Evolutionary conservation across 2,888 invertebrate species (phyloP).

Genomic region (Dryobotodes eremita): DNA sequence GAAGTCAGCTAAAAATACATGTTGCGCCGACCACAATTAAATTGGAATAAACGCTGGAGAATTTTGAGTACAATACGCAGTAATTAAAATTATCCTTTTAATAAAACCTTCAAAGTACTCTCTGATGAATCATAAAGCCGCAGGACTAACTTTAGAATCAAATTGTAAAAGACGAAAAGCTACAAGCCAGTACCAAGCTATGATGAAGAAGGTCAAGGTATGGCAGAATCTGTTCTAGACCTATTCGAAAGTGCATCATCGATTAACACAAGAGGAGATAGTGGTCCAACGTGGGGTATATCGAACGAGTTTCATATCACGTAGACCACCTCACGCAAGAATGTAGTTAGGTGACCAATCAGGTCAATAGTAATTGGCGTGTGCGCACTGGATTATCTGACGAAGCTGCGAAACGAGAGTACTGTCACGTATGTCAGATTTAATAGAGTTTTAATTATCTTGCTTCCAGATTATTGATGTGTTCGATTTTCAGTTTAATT

Average conservation of each 20-base stretch:
- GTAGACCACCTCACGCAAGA: background rate
- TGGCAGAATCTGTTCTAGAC: too few relatives aligned
- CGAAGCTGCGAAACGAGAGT: background rate
- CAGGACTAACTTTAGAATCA: too few relatives aligned
- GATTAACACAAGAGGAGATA: background rate
- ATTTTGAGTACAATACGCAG: too few relatives aligned
- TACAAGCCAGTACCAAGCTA: too few relatives aligned
- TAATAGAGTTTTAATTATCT: background rate
- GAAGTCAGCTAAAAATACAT: too few relatives aligned
- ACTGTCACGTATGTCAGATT: background rate
- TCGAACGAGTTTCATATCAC: background rate
- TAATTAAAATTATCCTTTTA: too few relatives aligned
- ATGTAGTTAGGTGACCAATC: background rate
- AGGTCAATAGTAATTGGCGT: background rate
- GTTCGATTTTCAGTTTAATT: background rate
- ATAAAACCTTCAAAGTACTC: too few relatives aligned
- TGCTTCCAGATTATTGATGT: background rate
- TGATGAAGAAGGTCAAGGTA: too few relatives aligned
- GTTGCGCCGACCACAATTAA: too few relatives aligned
- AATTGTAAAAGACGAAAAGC: too few relatives aligned
- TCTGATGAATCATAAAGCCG: too few relatives aligned
- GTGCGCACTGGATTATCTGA: background rate
- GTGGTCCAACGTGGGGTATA: background rate
- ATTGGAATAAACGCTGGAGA: too few relatives aligned
- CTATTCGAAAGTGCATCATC: background rate